These are phyloP conservation scores for human DNA, from an alignment of 2,113 vertebrate genomes.

Conservation along the genomic window DNA sequence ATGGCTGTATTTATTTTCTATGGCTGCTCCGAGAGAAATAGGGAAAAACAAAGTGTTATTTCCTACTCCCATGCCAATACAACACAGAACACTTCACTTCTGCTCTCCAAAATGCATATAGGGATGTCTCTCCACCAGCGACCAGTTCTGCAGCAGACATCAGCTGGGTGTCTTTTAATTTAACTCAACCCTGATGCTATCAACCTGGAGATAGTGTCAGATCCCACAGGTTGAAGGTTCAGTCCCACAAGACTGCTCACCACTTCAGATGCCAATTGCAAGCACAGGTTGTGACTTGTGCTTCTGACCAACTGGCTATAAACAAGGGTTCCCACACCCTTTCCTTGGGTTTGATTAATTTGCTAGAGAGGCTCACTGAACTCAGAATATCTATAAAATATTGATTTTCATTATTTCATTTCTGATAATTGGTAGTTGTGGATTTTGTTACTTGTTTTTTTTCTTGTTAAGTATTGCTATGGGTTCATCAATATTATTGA, in stretches of 20 bases:
- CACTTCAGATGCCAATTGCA: neutral
- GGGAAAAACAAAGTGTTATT: neutral
- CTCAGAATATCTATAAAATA: neutral
- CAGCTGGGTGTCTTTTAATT: neutral
- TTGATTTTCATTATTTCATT: neutral
- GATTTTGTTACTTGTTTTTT: neutral
- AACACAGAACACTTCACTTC: neutral
- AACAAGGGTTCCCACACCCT: neutral
- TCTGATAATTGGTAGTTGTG: neutral
- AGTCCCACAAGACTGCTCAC: neutral
- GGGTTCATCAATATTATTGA: neutral
- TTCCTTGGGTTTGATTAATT: neutral
- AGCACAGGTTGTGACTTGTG: neutral
- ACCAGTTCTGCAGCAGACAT: neutral
- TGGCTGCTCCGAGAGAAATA: neutral
- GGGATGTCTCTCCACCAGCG: neutral
- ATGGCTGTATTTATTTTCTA: neutral
- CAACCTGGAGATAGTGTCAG: neutral
- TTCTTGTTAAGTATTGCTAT: neutral
- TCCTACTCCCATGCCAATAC: neutral
- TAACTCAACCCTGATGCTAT: neutral
- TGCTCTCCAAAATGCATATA: neutral
- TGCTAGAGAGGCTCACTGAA: neutral
- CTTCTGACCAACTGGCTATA: neutral
- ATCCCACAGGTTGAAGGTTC: neutral